Evolutionary conservation across 2,888 invertebrate species (phyloP).

Genomic region (Leucoma salicis): DNA sequence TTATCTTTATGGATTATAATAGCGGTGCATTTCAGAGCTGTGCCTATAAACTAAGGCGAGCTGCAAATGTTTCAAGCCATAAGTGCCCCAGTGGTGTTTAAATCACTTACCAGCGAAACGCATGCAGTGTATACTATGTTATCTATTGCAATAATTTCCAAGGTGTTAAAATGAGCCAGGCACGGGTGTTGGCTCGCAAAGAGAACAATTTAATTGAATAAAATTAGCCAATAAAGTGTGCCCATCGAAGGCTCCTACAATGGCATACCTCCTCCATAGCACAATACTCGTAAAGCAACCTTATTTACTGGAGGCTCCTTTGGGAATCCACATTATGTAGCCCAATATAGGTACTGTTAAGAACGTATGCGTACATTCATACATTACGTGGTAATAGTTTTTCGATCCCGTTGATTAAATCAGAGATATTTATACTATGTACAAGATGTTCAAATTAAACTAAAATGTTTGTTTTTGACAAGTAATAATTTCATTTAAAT

Average conservation of each 20-base stretch:
- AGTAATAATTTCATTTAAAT: no score
- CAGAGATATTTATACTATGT: no score
- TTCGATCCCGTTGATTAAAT: conserved; percentile 47
- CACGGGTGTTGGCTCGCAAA: conserved; percentile 48
- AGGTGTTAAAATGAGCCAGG: conserved; percentile 64
- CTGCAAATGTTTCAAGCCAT: conserved; percentile 29
- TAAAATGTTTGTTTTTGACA: no score
- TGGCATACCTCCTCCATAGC: conserved; percentile 68
- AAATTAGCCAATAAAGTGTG: conserved; percentile 80
- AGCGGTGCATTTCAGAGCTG: conserved; percentile 44
- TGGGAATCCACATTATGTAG: conserved; percentile 71
- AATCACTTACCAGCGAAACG: conserved; percentile 48
- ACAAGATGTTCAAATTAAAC: no score
- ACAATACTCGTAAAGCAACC: conserved; percentile 61
- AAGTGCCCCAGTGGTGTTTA: conserved; percentile 40
- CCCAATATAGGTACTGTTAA: conserved; percentile 54
- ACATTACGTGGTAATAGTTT: conserved; percentile 50
- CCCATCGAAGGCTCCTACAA: conserved; percentile 69
- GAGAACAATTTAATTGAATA: conserved; percentile 79
- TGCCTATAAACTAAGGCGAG: conserved; percentile 41
- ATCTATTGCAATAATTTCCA: conserved; percentile 72
- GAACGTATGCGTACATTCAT: conserved; percentile 52
- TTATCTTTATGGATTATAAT: conserved; percentile 49
- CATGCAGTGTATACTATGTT: conserved; percentile 49
- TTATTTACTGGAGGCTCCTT: conserved; percentile 66